Conservation (phyloP, 2,888 invertebrate species). For the Dynastes hyllus region DNA sequence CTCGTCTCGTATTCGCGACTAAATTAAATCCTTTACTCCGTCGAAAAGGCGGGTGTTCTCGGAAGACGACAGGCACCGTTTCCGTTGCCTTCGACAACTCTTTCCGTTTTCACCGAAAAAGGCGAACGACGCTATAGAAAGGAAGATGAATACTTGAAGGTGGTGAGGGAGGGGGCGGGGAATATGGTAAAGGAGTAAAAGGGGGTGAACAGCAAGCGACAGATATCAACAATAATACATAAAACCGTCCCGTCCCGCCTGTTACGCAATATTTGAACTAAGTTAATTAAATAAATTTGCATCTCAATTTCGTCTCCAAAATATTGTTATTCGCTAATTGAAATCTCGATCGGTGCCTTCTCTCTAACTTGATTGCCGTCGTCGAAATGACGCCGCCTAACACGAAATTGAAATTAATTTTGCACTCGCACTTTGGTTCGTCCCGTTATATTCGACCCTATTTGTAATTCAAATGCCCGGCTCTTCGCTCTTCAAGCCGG, state of each 20-base stretch:
- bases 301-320: conserved; percentile 62
- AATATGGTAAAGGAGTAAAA: neutral
- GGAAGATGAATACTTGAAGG: neutral
- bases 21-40: conserved; percentile 2
- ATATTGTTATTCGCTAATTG: conserved; percentile 66
- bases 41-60: neutral
- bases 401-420: conserved; percentile 68
- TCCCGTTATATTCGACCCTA: conserved; percentile 59
- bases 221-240: conserved; percentile 14
- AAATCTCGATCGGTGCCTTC: conserved; percentile 58
- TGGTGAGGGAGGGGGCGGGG: neutral
- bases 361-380: neutral
- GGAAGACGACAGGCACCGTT: neutral
- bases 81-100: neutral
- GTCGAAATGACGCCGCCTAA: conserved; percentile 60
- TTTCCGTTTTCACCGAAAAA: neutral
- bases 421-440: conserved; percentile 56
- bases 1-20: neutral
- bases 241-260: neutral
- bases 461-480: conserved; percentile 67
- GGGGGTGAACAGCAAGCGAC: neutral
- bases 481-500: neutral
- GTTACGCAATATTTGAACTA: conserved; percentile 12
- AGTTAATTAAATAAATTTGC: conserved; percentile 64
- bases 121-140: neutral